Evolutionary conservation across 2,797 vertebrate species (phyloP).

Genomic region (Chlorospingus semifuscus): DNA sequence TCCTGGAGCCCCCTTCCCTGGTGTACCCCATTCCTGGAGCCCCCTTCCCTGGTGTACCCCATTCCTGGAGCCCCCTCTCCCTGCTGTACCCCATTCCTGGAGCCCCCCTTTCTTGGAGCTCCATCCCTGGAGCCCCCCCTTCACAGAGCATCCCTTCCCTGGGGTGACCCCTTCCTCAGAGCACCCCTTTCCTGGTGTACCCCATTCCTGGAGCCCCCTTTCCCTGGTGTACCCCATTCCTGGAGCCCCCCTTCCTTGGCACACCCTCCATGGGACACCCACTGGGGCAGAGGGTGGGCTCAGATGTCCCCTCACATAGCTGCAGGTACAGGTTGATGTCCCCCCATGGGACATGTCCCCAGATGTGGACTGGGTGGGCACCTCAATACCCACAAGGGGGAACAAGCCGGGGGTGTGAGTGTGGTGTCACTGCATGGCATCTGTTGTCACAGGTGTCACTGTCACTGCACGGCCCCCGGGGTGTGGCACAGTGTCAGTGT

Average conservation of each 20-base stretch:
- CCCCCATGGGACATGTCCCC: background rate
- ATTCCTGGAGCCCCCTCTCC: no score
- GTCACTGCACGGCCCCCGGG: background rate
- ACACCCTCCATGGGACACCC: background rate
- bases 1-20: no score
- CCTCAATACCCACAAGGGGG: background rate
- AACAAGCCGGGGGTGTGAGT: rapidly evolving
- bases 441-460: background rate
- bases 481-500: background rate
- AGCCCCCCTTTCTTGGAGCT: no score
- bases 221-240: no score
- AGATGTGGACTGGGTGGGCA: rapidly evolving
- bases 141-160: no score
- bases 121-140: background rate
- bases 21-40: no score
- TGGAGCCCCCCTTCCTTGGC: background rate
- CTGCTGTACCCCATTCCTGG: background rate
- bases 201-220: no score
- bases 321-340: background rate
- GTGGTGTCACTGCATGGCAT: background rate
- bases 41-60: background rate
- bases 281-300: rapidly evolving
- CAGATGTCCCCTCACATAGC: background rate
- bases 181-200: background rate
- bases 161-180: background rate